Base-by-base conservation (phyloP, 2,797 vertebrate species). In the Coluber constrictor region DNA sequence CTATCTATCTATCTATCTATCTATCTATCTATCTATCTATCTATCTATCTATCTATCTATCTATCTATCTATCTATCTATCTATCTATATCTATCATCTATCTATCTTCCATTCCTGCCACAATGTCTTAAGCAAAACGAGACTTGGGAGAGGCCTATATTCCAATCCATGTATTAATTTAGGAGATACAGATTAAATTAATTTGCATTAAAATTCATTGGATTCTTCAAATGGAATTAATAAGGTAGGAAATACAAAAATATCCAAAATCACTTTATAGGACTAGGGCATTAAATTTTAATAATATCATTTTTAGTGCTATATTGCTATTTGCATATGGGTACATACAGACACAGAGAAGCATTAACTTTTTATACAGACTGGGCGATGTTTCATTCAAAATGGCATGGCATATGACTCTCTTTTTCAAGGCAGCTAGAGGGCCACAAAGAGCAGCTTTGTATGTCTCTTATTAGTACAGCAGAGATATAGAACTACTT, bases 391-490 rank as follows among this genome's bases (percentile, higher is more conserved):
- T 51, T 59, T 87, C 13, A 59, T 90, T 88, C 32, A 74, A 70
- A 93, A 90, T 20, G 5, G 18, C 86, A 79, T 59, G 37, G 27
- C 74, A 60, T 27, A 61, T 61, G 63, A 25, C 47, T 18, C 29
- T 23, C 56, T 87, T 59, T 54, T 29, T 29, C 11, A 37, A 7
- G 51, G 63, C n/a, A 61, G 66, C n/a, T 27, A 83, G 55, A 23
- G 54, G 47, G 56, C 56, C 57, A 89, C 20, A 91, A 90, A 93
- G 32, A 61, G 47, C n/a, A 63, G 56, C 86, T 91, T 91, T 89
- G 86, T 91, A n/a, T 88, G 25, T 32, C n/a, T 61, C 60, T 61
- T 61, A 61, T 27, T 27, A 11, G 25, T 61, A 61, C 25, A 61
- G 25, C 25, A 61, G 60, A 61, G 25, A 61, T 61, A 25, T 27